Evolutionary conservation across 2,797 vertebrate species (phyloP).

Genomic region (Siniperca undulata): DNA sequence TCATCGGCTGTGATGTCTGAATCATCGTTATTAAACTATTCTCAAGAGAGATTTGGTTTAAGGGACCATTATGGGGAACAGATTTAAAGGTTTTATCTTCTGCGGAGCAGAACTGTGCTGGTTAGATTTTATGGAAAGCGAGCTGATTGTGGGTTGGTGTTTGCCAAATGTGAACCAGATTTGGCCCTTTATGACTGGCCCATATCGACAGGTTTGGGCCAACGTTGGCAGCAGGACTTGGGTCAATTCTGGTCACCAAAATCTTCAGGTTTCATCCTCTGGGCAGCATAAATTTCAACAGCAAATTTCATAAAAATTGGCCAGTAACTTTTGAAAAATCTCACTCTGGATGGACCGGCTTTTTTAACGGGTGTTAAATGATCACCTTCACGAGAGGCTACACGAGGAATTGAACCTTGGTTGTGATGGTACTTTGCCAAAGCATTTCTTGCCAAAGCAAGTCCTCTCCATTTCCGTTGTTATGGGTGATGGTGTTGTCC

Average conservation of each 20-base stretch:
- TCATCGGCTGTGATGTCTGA: too few species aligned
- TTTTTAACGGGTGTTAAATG: not conserved
- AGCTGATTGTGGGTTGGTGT: not conserved
- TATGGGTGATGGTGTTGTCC: slow-evolving; percentile 9
- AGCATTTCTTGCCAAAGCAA: too few species aligned
- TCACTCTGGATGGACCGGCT: not conserved
- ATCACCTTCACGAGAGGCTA: not conserved
- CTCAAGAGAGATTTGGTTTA: too few species aligned
- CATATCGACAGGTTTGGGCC: not conserved
- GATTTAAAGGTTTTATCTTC: too few species aligned
- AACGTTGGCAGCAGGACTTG: not conserved
- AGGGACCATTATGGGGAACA: too few species aligned
- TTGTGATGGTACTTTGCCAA: not conserved
- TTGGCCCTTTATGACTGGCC: not conserved
- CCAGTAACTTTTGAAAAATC: not conserved
- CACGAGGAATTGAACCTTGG: not conserved
- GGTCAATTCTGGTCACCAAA: not conserved
- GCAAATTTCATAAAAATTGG: not conserved
- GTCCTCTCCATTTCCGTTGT: not conserved
- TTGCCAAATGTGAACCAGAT: too few species aligned
- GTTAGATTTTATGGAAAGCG: too few species aligned
- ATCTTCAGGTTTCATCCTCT: too few species aligned
- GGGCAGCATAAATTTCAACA: too few species aligned
- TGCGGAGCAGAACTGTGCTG: too few species aligned
- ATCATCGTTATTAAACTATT: too few species aligned